Conservation (phyloP, 2,113 vertebrate species). For the Australoheros scitulus region DNA sequence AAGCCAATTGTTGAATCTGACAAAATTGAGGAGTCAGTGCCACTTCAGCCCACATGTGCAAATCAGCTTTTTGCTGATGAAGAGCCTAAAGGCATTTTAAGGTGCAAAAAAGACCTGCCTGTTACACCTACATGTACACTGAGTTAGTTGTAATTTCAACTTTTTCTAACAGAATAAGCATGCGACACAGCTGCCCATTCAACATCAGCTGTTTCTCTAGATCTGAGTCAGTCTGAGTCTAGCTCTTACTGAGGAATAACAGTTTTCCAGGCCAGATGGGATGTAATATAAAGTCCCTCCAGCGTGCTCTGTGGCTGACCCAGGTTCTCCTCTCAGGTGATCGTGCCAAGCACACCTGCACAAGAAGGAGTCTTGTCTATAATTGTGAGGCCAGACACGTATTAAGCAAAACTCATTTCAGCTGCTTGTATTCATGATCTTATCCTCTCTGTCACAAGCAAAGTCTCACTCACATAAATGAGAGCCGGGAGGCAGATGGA, state of each 20-base stretch:
- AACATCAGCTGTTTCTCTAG: background rate
- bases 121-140: background rate
- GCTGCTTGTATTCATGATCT: background rate
- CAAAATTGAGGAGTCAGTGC: rapidly evolving
- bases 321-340: background rate
- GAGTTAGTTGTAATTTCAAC: background rate
- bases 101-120: background rate
- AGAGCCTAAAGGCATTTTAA: background rate
- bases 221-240: background rate
- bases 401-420: background rate
- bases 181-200: background rate
- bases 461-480: background rate
- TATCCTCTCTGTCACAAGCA: background rate
- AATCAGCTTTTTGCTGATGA: background rate
- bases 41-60: background rate
- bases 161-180: background rate
- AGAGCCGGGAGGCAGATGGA: background rate
- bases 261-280: background rate
- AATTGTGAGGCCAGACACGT: background rate
- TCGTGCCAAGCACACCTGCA: background rate
- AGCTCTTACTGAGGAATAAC: background rate
- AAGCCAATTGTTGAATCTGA: background rate
- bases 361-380: background rate
- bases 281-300: background rate
- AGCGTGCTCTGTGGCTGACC: background rate